These are phyloP conservation scores for Alfaro cultratus DNA, from an alignment of 2,797 vertebrate genomes.

Conservation along the genomic window DNA sequence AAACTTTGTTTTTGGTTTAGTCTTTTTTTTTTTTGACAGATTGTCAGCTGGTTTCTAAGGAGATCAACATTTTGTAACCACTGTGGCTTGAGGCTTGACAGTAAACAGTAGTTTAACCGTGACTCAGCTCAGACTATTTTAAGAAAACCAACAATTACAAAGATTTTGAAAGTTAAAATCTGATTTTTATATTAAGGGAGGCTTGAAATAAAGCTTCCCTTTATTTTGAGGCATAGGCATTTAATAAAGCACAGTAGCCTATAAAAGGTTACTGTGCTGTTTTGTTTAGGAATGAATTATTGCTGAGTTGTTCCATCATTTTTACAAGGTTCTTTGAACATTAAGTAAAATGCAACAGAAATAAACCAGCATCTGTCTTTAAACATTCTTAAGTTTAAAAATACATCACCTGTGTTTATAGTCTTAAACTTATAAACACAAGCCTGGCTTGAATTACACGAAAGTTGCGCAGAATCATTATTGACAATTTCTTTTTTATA, in stretches of 20 bases:
- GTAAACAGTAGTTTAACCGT: conserved; percentile 6
- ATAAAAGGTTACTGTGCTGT: neutral
- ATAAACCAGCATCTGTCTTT: neutral
- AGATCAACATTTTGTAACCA: conserved; percentile 7
- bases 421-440: neutral
- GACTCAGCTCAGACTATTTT: neutral
- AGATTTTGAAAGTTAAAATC: neutral
- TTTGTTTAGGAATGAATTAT: neutral
- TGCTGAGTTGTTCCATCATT: neutral
- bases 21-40: neutral
- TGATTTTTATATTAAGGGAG: neutral
- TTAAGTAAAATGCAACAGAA: neutral
- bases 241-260: too few species aligned
- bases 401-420: neutral
- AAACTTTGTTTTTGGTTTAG: neutral
- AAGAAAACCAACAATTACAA: conserved; percentile 1
- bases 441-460: neutral
- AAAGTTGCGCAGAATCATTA: neutral
- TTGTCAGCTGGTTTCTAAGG: conserved; percentile 13
- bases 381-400: neutral
- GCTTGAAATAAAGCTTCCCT: too few species aligned
- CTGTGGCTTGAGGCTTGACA: neutral
- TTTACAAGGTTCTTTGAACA: neutral
- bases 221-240: too few species aligned
- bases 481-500: neutral